Conservation (phyloP, 1,140 invertebrate species). For the Diorhabda elongata region DNA sequence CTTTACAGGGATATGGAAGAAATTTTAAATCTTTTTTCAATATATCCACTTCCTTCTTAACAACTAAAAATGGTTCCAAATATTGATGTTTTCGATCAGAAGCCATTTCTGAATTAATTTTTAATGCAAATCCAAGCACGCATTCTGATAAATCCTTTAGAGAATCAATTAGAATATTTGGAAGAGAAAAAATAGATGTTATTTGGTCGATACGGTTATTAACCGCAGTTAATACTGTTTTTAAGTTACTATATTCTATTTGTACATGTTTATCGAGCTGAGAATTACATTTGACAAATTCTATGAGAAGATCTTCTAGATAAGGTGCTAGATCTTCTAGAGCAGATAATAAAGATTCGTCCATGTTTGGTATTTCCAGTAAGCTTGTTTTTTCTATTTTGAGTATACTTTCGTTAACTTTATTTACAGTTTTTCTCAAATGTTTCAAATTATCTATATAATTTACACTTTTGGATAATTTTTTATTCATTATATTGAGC, state of each 20-base stretch:
- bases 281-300: slow-evolving; percentile 28
- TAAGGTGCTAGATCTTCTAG: slow-evolving; percentile 16
- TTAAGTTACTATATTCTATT: slow-evolving; percentile 11
- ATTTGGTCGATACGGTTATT: slow-evolving; percentile 18
- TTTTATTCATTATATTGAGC: not conserved
- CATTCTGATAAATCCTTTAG: slow-evolving; percentile 19
- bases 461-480: not conserved
- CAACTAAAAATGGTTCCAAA: slow-evolving; percentile 15
- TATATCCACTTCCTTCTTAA: slow-evolving; percentile 5
- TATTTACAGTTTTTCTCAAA: not conserved
- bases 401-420: not conserved
- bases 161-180: slow-evolving; percentile 18
- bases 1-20: slow-evolving; percentile 12
- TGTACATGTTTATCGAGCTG: slow-evolving; percentile 8
- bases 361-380: not conserved
- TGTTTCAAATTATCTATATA: not conserved
- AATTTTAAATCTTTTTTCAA: slow-evolving; percentile 14
- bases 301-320: slow-evolving; percentile 27
- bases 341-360: not conserved
- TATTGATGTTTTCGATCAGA: slow-evolving; percentile 1
- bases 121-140: slow-evolving; percentile 14
- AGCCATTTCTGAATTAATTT: not conserved
- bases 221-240: slow-evolving; percentile 11
- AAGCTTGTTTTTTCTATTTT: slow-evolving; percentile 4
- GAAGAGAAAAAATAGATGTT: not conserved